Conservation (phyloP, 2,113 vertebrate species). For the Grantiella picta region DNA sequence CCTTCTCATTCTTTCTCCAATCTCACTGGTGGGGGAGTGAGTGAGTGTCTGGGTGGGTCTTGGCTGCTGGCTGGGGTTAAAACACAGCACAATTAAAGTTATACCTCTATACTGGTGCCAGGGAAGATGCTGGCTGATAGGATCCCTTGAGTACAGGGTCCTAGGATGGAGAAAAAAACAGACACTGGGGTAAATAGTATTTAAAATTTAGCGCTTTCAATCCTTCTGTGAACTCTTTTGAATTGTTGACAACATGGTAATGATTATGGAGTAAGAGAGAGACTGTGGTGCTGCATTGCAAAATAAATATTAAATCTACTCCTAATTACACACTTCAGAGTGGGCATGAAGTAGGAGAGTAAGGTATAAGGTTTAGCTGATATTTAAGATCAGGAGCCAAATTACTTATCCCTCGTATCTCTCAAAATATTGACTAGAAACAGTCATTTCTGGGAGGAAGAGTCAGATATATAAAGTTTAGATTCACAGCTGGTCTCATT, state of each 20-base stretch:
- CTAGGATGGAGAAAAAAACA: not conserved
- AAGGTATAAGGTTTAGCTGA: not conserved
- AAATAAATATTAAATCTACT: not conserved
- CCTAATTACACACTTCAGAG: not conserved
- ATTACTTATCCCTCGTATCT: not conserved
- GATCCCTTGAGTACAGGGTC: not conserved
- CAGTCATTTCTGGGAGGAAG: not conserved
- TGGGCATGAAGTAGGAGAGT: not conserved
- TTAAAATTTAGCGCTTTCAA: not conserved
- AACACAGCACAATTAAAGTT: not conserved
- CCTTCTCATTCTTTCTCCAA: rapidly evolving
- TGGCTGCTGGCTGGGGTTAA: not conserved
- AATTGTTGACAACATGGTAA: not conserved
- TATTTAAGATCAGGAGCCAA: not conserved
- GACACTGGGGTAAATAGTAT: not conserved
- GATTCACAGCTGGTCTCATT: not conserved
- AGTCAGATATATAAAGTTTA: not conserved
- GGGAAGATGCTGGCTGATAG: not conserved
- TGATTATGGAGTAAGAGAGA: not conserved
- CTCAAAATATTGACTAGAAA: not conserved
- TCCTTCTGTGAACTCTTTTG: not conserved
- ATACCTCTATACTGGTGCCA: not conserved
- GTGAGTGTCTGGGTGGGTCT: not conserved
- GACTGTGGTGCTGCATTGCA: not conserved
- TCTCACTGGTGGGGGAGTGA: not conserved